phyloP scores from a whole-genome alignment of 2,113 vertebrate genomes.

The Hemibagrus wyckioides region DNA sequence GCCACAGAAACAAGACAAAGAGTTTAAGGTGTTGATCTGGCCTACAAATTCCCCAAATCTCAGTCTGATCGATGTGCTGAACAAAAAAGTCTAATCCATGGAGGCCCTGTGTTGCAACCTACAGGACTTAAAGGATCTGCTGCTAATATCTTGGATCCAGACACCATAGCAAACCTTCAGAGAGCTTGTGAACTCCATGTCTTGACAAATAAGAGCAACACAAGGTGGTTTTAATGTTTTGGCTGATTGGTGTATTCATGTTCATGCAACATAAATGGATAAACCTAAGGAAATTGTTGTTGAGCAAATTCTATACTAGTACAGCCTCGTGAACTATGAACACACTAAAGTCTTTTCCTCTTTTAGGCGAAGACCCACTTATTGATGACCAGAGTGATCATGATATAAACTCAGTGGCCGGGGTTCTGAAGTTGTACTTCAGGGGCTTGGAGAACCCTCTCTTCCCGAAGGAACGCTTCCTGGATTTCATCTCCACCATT shows the following conservation, averaged over 20 bases:
- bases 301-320: neutral
- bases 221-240: no score
- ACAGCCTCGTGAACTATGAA: neutral
- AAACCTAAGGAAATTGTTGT: neutral
- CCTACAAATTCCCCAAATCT: no score
- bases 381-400: slow-evolving; percentile 92
- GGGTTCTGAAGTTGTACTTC: slow-evolving; percentile 97
- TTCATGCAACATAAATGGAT: neutral
- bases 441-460: slow-evolving; percentile 95
- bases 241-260: neutral
- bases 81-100: no score
- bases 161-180: no score
- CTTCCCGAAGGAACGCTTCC: slow-evolving; percentile 97
- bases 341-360: neutral
- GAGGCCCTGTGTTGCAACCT: no score
- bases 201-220: no score
- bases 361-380: slow-evolving; percentile 91
- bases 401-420: slow-evolving; percentile 96
- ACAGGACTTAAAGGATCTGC: no score
- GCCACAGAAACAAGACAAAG: no score
- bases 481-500: slow-evolving; percentile 94
- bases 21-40: no score
- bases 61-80: no score
- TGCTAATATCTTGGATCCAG: no score
- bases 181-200: no score